These are phyloP conservation scores for Sus scrofa DNA, from an alignment of 2,113 vertebrate species.

Conservation along the genomic window T2T-Sscrofa CM000824.6:218763001-218763500, in stretches of 20 bases:
- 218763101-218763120: neutral
- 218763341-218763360: neutral
- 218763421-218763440: neutral
- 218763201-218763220: neutral
- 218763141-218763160: neutral
- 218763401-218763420: neutral
- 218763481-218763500: neutral
- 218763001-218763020: too few species aligned
- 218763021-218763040: neutral
- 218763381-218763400: neutral
- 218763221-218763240: neutral
- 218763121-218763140: neutral
- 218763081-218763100: neutral
- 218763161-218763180: neutral
- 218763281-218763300: neutral
- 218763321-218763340: neutral
- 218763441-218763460: neutral
- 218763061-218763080: neutral
- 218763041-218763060: neutral
- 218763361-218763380: neutral
- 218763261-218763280: neutral
- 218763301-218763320: neutral
- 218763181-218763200: constrained; percentile 7
- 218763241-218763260: neutral
- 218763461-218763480: neutral